phyloP scores from a whole-genome alignment of 2,797 vertebrate genomes.

The Philypnodon macrostomus region DNA sequence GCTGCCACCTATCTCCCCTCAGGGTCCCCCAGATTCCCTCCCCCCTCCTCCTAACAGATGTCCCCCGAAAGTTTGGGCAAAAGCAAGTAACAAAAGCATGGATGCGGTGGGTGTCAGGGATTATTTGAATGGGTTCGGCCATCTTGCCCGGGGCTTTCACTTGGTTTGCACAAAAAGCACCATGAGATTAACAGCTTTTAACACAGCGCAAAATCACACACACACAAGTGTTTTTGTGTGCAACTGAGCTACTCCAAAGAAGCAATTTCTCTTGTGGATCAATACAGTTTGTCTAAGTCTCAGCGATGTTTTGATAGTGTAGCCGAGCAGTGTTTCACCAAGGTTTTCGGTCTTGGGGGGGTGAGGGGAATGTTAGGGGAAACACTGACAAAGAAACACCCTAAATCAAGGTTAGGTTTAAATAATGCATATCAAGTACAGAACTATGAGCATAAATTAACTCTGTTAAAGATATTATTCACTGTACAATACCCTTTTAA shows the following conservation, averaged over 20 bases:
- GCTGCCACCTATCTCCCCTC: constrained; percentile 44
- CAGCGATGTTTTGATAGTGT: too few relatives aligned
- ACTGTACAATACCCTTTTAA: too few relatives aligned
- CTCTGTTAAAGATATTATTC: too few relatives aligned
- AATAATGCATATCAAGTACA: too few relatives aligned
- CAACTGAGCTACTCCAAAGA: constrained; percentile 22
- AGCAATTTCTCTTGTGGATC: too few relatives aligned
- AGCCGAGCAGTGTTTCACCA: too few relatives aligned
- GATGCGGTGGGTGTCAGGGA: constrained; percentile 20
- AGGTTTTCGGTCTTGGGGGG: too few relatives aligned
- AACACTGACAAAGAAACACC: too few relatives aligned
- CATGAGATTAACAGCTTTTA: constrained; percentile 67
- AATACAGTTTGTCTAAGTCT: too few relatives aligned
- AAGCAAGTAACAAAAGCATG: constrained; percentile 58
- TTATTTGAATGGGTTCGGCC: constrained; percentile 54
- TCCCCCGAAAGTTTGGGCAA: constrained; percentile 69
- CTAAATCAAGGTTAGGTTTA: too few relatives aligned
- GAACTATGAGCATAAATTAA: too few relatives aligned
- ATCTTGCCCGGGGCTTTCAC: constrained; percentile 52
- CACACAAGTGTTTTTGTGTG: constrained; percentile 25
- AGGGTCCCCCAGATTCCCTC: constrained; percentile 57
- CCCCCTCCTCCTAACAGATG: constrained; percentile 67
- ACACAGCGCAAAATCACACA: constrained; percentile 27
- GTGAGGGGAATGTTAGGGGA: too few relatives aligned
- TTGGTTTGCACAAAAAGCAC: constrained; percentile 58